These are phyloP conservation scores for Coleophora flavipennella DNA, from an alignment of 2,888 invertebrate species.

Conservation along the genomic window DNA sequence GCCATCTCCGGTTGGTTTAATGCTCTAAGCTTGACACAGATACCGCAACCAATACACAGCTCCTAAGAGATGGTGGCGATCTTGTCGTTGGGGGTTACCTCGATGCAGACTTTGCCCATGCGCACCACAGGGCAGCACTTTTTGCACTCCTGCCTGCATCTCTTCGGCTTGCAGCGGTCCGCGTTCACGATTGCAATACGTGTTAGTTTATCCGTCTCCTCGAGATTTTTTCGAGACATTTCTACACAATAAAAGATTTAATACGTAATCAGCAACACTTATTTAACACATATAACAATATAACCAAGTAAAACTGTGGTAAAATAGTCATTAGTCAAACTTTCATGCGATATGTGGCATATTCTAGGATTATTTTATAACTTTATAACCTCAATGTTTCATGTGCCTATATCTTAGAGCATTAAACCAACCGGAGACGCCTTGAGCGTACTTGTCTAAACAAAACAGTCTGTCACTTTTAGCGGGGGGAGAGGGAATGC, in stretches of 20 bases:
- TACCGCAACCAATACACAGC: constrained; percentile 99
- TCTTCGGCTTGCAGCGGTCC: constrained; percentile 99
- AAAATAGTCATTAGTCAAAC: constrained; percentile 19
- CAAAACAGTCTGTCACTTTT: no score
- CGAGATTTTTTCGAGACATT: constrained; percentile 74
- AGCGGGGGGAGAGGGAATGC: no score
- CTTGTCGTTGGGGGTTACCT: constrained; percentile 95
- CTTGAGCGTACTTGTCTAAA: no score
- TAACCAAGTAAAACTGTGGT: constrained; percentile 10
- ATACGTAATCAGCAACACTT: no score
- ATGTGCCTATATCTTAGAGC: no score
- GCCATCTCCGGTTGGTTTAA: no score
- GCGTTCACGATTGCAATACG: constrained; percentile 98
- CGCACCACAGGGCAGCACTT: constrained; percentile 98
- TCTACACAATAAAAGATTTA: constrained; percentile 29
- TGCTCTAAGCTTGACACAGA: constrained; percentile 99
- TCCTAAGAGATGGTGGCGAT: constrained; percentile 98
- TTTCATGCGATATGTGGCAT: constrained; percentile 51
- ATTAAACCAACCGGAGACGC: no score
- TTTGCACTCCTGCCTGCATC: constrained; percentile 99
- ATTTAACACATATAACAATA: constrained; percentile 4
- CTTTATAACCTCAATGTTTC: constrained; percentile 58
- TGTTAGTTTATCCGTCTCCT: constrained; percentile 94
- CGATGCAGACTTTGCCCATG: constrained; percentile 99
- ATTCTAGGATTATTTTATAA: constrained; percentile 27